Evolutionary conservation across 2,113 vertebrate genomes (phyloP).

Genomic region (Myiopsitta monachus): DNA sequence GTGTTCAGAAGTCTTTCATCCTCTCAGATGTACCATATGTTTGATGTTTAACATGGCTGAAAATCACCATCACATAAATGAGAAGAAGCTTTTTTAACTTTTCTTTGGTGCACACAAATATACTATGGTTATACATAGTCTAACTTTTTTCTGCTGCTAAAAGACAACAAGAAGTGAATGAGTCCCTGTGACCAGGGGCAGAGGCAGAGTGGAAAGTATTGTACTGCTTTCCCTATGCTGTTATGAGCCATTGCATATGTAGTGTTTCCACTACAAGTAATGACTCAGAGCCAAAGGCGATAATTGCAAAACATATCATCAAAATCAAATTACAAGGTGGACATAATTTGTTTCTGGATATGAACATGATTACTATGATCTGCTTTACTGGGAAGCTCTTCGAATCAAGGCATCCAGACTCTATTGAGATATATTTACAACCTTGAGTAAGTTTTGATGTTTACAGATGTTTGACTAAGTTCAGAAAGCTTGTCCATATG

Average conservation of each 20-base stretch:
- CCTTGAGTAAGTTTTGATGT: neutral
- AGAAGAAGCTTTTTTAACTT: neutral
- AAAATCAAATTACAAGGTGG: constrained; percentile 47
- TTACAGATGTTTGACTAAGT: neutral
- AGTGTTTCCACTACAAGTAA: constrained; percentile 6
- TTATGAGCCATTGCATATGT: neutral
- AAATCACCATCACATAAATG: neutral
- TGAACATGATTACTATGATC: neutral
- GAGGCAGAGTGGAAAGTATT: neutral
- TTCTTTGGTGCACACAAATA: neutral
- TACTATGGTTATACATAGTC: neutral
- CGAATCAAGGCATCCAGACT: neutral
- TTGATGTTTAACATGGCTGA: neutral
- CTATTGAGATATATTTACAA: neutral
- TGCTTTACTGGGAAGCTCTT: neutral
- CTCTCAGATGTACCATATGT: neutral
- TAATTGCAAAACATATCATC: neutral
- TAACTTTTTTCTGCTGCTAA: neutral
- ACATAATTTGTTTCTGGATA: constrained; percentile 5
- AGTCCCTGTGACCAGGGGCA: neutral
- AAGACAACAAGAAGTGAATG: neutral
- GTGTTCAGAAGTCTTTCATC: neutral
- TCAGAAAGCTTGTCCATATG: neutral
- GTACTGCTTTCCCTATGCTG: neutral
- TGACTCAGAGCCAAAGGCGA: neutral